These are phyloP conservation scores for Neosilurus hyrtlii DNA, from an alignment of 2,797 vertebrate genomes.

Conservation along the genomic window DNA sequence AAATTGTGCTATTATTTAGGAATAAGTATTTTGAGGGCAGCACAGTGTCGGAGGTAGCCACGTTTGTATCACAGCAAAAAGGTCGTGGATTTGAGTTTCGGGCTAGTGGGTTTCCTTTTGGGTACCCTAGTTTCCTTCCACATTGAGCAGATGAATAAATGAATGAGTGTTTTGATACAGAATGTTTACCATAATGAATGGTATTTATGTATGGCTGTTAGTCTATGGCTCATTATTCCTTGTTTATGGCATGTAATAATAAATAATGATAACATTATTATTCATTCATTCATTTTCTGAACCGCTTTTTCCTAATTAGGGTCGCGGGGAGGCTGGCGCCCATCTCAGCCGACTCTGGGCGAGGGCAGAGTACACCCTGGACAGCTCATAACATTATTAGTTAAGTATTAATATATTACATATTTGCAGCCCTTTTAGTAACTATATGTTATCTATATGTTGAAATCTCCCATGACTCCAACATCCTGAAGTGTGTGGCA, in stretches of 20 bases:
- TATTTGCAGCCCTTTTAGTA: background rate
- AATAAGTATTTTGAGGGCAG: background rate
- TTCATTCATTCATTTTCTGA: no score
- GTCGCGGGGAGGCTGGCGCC: no score
- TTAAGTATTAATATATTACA: background rate
- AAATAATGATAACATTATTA: background rate
- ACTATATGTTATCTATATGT: background rate
- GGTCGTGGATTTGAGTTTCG: no score
- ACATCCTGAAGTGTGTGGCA: constrained; percentile 57
- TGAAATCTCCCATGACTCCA: background rate
- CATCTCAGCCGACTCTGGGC: no score
- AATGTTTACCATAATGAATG: no score
- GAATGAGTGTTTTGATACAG: background rate
- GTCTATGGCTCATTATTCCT: background rate
- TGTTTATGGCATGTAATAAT: constrained; percentile 19
- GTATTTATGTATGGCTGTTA: background rate
- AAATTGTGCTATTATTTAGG: background rate
- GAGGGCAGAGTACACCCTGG: no score
- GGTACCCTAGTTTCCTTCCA: no score
- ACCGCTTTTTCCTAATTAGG: no score
- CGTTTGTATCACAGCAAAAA: no score
- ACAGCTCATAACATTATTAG: background rate
- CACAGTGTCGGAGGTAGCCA: no score
- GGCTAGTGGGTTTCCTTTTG: no score
- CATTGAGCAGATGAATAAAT: no score